Conservation (phyloP, 2,113 vertebrate species). For the Lepus timidus region DNA sequence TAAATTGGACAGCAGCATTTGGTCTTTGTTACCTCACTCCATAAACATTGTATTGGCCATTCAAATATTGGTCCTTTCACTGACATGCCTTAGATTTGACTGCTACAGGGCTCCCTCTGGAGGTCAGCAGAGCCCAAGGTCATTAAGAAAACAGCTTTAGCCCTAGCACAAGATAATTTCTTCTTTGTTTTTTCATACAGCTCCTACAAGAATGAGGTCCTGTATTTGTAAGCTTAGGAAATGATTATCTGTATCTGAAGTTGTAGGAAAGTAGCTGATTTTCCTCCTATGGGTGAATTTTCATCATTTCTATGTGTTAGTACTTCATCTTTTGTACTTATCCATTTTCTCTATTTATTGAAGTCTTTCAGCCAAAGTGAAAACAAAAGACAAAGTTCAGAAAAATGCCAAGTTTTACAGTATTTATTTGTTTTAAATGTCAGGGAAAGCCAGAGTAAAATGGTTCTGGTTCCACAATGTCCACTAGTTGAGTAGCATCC, state of each 20-base stretch:
- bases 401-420: neutral
- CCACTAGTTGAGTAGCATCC: neutral
- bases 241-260: neutral
- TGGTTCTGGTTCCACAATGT: neutral
- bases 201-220: neutral
- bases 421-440: conserved; percentile 32
- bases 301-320: neutral
- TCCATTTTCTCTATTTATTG: neutral
- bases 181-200: neutral
- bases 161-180: neutral
- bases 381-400: conserved; percentile 38
- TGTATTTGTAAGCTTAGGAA: neutral
- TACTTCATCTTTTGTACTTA: conserved; percentile 36
- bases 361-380: neutral
- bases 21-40: neutral
- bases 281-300: neutral
- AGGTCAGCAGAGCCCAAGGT: conserved; percentile 33
- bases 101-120: conserved; percentile 52
- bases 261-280: neutral
- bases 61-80: neutral
- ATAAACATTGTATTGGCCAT: neutral
- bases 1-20: neutral
- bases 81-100: neutral
- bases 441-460: neutral
- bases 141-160: neutral